Percentiles rank a stretch among this genome's conserved stretches.
phyloP scores from a whole-genome alignment of 2,888 invertebrate species.

The Amphimallon solstitiale region DNA sequence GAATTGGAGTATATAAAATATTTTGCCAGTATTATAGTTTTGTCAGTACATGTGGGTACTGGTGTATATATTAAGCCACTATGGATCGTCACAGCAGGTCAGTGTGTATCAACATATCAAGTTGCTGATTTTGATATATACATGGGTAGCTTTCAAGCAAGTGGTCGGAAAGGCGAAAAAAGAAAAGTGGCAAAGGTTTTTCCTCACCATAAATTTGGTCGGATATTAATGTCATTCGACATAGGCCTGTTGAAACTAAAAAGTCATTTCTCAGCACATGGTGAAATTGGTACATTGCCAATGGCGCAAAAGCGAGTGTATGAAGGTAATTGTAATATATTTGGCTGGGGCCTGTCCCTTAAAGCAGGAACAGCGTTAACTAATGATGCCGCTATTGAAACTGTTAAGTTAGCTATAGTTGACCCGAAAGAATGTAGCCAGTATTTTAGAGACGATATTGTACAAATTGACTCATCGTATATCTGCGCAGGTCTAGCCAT shows the following conservation, averaged over 20 bases:
- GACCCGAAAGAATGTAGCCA: background rate
- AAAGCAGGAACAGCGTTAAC: no score
- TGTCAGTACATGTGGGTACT: background rate
- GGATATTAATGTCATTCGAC: no score
- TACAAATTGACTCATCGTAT: background rate
- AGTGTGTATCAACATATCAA: background rate
- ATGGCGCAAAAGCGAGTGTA: no score
- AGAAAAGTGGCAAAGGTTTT: background rate
- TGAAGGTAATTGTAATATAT: no score
- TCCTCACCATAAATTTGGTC: no score
- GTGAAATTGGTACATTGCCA: no score
- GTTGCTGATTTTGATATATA: background rate
- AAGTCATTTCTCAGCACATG: no score
- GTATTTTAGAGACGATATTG: background rate
- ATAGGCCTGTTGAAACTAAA: no score
- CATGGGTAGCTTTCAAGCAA: slow-evolving; percentile 2
- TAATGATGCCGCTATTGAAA: no score
- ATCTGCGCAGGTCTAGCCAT: background rate
- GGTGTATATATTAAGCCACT: background rate
- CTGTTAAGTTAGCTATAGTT: background rate
- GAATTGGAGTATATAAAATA: background rate
- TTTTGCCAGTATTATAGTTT: background rate
- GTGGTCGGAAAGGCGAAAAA: background rate
- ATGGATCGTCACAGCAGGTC: background rate
- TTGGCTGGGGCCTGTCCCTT: no score